Evolutionary conservation across 2,797 vertebrate genomes (phyloP).

Genomic region (Fistularia tabacaria): DNA sequence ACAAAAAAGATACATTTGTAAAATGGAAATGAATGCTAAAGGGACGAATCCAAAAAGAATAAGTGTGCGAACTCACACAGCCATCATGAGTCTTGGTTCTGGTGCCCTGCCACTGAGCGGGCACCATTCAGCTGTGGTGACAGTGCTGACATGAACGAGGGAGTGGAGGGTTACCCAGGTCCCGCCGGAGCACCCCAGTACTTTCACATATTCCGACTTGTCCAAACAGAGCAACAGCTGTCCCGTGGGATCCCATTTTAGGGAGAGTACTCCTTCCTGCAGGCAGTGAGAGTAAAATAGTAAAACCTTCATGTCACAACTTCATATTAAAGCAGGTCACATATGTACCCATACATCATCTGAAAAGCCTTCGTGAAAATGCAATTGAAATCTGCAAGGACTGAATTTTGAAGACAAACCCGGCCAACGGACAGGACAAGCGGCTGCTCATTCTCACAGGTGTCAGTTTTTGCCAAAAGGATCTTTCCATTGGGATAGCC

Average conservation of each 20-base stretch:
- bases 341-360: neutral
- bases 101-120: constrained; percentile 68
- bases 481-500: constrained; percentile 79
- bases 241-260: constrained; percentile 81
- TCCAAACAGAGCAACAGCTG: constrained; percentile 75
- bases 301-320: no score
- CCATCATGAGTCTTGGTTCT: constrained; percentile 76
- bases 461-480: constrained; percentile 66
- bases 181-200: constrained; percentile 66
- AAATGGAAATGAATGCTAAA: neutral
- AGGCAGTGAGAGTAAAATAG: neutral
- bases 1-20: neutral
- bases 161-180: constrained; percentile 75
- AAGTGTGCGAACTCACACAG: constrained; percentile 64
- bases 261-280: constrained; percentile 69
- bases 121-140: constrained; percentile 76
- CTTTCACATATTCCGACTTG: constrained; percentile 73
- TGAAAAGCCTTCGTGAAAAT: no score
- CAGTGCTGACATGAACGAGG: constrained; percentile 67
- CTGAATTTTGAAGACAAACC: constrained; percentile 52
- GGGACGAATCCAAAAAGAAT: neutral
- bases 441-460: constrained; percentile 66
- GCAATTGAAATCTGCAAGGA: neutral
- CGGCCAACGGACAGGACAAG: constrained; percentile 72
- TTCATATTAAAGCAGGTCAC: no score